phyloP scores from a whole-genome alignment of 2,113 vertebrate genomes.

The Cyprinodon brontotheroides region DNA sequence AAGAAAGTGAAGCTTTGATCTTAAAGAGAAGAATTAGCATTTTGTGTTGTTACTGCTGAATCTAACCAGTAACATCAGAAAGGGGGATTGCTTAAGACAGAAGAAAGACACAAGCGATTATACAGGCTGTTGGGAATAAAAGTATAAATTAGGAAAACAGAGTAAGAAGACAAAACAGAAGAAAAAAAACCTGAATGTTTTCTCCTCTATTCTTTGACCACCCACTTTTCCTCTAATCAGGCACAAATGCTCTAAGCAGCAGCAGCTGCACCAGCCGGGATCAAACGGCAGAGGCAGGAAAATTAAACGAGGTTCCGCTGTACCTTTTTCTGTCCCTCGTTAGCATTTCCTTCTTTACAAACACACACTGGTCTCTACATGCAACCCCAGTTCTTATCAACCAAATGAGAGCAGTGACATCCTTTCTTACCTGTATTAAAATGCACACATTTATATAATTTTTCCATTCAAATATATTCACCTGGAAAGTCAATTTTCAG shows the following conservation, averaged over 20 bases:
- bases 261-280: constrained; percentile 80
- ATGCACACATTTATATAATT: background rate
- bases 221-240: constrained; percentile 83
- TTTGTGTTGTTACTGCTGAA: background rate
- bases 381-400: background rate
- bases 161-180: constrained; percentile 26
- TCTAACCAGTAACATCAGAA: background rate
- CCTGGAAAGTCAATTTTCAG: background rate
- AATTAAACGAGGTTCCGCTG: constrained; percentile 78
- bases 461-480: background rate
- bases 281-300: constrained; percentile 76
- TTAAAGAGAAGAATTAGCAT: constrained; percentile 2
- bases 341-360: constrained; percentile 28
- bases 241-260: constrained; percentile 83
- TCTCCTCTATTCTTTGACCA: constrained; percentile 72
- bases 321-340: constrained; percentile 53
- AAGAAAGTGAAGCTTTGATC: background rate
- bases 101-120: background rate
- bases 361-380: background rate
- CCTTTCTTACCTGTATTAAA: background rate
- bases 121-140: background rate
- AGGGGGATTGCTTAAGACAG: background rate
- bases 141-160: constrained; percentile 10
- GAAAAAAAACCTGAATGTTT: constrained; percentile 38
- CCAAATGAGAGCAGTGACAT: too few species aligned